Base-by-base conservation (phyloP, 2,113 vertebrate species). In the Speoplatyrhinus poulsoni region DNA sequence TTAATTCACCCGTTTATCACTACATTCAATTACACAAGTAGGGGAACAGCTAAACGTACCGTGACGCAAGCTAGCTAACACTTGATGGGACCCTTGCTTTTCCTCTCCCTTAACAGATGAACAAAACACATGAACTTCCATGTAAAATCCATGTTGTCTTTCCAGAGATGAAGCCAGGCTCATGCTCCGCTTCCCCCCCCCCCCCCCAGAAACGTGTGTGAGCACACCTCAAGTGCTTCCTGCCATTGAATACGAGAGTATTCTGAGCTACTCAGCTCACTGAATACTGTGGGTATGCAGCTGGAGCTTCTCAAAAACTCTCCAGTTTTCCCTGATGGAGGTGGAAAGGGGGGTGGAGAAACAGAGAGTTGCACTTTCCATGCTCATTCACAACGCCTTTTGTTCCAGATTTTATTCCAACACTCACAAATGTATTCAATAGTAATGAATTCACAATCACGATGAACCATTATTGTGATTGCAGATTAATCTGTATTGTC, bases 181-280 rank as follows among this genome's bases (percentile, higher is more conserved):
- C 26, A 2, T 26, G 1, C n/a, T n/a, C n/a, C n/a, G n/a, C n/a
- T n/a, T n/a, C n/a, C n/a, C 71, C 2, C 0, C 10, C 73, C 75
- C 64, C 68, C 46, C 73, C 77, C 61, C 54, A 67, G 83, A 60
- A 60, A 15, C n/a, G 72, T 65, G 33, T 74, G 72, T 33, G 62
- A 79, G 77, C 47, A 33, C 65, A 76, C 56, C 75, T 84, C 68
- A 63, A 90, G 88, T 75, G 77, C 65, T 83, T 88, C 87, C 82
- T 86, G n/a, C 82, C 46, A 85, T 83, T 87, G 78, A 90, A 62
- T 9, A 41, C 69, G 1, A 19, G 19, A 19, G 19, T 79, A 75
- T 69, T 84, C 74, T 82, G 82, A 86, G 75, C 80, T 67, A n/a
- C 60, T 63, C 67, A 69, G 73, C 59, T 70, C 73, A 65, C 55